phyloP scores from a whole-genome alignment of 2,113 vertebrate genomes.

The Cynopterus brachyotis region DNA sequence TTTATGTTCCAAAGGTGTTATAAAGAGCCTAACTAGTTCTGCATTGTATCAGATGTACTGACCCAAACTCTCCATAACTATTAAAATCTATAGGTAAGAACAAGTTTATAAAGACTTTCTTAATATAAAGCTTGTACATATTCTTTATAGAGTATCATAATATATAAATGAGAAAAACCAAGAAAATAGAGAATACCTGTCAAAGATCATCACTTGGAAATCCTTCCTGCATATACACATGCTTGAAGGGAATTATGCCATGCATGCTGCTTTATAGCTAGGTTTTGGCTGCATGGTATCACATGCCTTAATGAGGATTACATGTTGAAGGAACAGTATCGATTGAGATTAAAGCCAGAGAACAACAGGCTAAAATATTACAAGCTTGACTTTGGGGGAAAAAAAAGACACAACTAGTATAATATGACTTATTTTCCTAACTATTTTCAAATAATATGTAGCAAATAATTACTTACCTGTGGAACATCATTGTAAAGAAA shows the following conservation, averaged over 20 bases:
- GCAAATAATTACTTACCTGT: conserved; percentile 28
- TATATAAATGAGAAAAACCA: neutral
- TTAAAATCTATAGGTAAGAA: neutral
- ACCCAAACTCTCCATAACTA: neutral
- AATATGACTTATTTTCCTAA: conserved; percentile 20
- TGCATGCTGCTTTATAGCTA: neutral
- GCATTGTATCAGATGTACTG: neutral
- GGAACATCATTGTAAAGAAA: conserved; percentile 40
- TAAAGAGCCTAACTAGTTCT: neutral
- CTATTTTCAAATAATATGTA: conserved; percentile 19
- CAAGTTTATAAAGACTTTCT: conserved; percentile 21
- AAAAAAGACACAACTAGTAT: neutral
- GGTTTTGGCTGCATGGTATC: neutral
- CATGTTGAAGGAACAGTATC: neutral
- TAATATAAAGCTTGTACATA: neutral
- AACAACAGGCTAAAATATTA: neutral
- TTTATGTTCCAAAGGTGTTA: neutral
- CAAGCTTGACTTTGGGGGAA: neutral
- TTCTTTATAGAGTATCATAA: neutral
- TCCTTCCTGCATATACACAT: neutral
- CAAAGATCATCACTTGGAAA: neutral
- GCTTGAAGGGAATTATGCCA: neutral
- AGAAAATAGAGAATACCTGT: neutral
- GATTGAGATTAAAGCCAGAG: conserved; percentile 42
- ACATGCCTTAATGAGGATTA: conserved; percentile 39